Evolutionary conservation across 2,888 invertebrate species (phyloP).

Genomic region (Spodoptera littoralis): DNA sequence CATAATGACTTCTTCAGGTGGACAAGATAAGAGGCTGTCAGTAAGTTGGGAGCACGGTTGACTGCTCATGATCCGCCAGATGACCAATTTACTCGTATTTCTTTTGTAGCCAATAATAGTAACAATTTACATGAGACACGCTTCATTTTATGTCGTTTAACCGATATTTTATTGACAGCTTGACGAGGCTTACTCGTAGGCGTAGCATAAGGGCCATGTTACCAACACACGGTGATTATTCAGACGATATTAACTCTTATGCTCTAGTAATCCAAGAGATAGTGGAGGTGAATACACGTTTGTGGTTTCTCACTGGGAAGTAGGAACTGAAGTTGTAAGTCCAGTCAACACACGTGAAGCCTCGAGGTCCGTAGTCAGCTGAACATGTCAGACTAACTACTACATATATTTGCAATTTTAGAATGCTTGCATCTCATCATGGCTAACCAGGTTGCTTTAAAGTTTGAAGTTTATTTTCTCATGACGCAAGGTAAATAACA

Average conservation of each 20-base stretch:
- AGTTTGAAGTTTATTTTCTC: too few relatives aligned
- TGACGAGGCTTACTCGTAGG: constrained; percentile 60
- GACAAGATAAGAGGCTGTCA: too few relatives aligned
- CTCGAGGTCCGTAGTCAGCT: too few relatives aligned
- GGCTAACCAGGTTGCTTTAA: too few relatives aligned
- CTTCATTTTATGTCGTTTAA: constrained; percentile 26
- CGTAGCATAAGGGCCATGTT: constrained; percentile 38
- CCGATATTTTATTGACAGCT: constrained; percentile 55
- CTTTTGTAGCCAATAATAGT: background rate
- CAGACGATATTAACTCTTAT: constrained; percentile 18
- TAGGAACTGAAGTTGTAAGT: constrained; percentile 50
- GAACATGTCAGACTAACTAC: too few relatives aligned
- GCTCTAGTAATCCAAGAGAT: constrained; percentile 3
- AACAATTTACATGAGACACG: constrained; percentile 15
- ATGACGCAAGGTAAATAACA: too few relatives aligned
- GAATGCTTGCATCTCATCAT: too few relatives aligned
- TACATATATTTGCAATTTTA: too few relatives aligned
- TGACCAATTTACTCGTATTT: background rate
- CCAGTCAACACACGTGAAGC: constrained; percentile 20
- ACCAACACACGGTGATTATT: background rate
- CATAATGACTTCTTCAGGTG: too few relatives aligned
- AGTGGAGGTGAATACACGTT: constrained; percentile 14
- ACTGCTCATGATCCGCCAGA: constrained; percentile 8
- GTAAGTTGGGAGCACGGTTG: too few relatives aligned
- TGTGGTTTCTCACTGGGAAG: constrained; percentile 51